These are phyloP conservation scores for Brachystomella parvula DNA, from an alignment of 1,140 invertebrate species.

Conservation along the genomic window DNA sequence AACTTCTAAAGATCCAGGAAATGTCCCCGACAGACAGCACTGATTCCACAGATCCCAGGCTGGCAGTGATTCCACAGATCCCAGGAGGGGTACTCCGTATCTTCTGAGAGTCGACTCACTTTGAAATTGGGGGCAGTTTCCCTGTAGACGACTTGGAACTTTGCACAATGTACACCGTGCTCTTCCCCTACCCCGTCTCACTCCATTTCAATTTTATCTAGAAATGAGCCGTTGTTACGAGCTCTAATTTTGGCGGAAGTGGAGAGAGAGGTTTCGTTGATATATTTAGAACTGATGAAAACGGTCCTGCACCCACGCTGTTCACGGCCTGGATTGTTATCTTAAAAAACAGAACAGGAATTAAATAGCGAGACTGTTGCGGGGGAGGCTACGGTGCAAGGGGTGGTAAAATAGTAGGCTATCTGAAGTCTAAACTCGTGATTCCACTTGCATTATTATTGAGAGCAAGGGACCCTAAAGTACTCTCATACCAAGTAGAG, in stretches of 20 bases:
- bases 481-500: too few relatives aligned
- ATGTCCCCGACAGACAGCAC: conserved; percentile 70
- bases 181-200: conserved; percentile 53
- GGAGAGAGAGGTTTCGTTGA: conserved; percentile 68
- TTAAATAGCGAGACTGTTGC: conserved; percentile 47
- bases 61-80: too few relatives aligned
- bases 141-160: conserved; percentile 66
- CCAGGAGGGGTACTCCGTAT: conserved; percentile 65
- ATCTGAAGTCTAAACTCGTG: conserved; percentile 67
- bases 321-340: conserved; percentile 73
- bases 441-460: conserved; percentile 72
- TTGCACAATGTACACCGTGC: conserved; percentile 69
- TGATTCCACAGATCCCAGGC: conserved; percentile 72
- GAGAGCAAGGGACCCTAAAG: too few relatives aligned
- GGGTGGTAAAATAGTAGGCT: conserved; percentile 43
- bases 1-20: conserved; percentile 61
- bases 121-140: conserved; percentile 66
- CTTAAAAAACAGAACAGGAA: conserved; percentile 43
- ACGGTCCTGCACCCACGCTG: conserved; percentile 53
- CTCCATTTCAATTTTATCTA: conserved; percentile 78
- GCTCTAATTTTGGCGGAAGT: conserved; percentile 62
- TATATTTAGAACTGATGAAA: conserved; percentile 60
- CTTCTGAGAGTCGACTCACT: conserved; percentile 69
- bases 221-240: conserved; percentile 62
- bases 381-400: conserved; percentile 13